Conservation (phyloP, 1,140 invertebrate genomes). For the Pseudobourletiella spinata region DNA sequence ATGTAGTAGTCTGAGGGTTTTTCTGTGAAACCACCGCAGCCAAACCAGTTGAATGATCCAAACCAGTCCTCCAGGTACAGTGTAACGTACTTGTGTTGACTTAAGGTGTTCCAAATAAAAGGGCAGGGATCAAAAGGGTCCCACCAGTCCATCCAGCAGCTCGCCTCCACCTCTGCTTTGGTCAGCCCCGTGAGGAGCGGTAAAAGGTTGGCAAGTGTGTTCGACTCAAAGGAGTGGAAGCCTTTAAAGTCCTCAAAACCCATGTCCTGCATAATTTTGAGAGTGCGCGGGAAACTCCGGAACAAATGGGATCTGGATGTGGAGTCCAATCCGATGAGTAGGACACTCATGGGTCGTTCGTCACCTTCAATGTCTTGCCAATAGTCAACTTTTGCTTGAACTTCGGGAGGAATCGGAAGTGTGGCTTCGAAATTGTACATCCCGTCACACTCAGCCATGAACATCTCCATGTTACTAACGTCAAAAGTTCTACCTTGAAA, state of each 20-base stretch:
- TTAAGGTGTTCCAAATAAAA: constrained; percentile 41
- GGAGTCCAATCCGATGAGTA: constrained; percentile 8
- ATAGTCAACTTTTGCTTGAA: constrained; percentile 7
- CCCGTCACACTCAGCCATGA: background rate
- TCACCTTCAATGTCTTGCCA: constrained; percentile 1
- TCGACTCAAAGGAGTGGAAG: background rate
- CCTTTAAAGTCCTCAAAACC: constrained; percentile 10
- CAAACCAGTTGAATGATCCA: constrained; percentile 39
- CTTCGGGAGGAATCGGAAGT: background rate
- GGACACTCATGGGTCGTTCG: constrained; percentile 1
- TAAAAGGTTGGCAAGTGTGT: background rate
- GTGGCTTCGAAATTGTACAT: constrained; percentile 5
- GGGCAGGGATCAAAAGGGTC: constrained; percentile 38
- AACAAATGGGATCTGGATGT: constrained; percentile 4
- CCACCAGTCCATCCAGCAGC: background rate
- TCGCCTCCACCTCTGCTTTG: background rate
- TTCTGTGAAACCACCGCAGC: constrained; percentile 39
- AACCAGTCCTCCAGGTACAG: constrained; percentile 41
- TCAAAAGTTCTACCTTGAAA: background rate
- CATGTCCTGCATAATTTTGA: background rate
- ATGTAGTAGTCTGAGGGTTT: constrained; percentile 42
- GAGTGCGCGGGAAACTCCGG: constrained; percentile 2
- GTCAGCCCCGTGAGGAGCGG: background rate
- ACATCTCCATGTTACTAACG: background rate
- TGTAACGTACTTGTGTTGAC: constrained; percentile 38